phyloP scores from a whole-genome alignment of 2,113 vertebrate genomes.

The Eurystomus gularis region DNA sequence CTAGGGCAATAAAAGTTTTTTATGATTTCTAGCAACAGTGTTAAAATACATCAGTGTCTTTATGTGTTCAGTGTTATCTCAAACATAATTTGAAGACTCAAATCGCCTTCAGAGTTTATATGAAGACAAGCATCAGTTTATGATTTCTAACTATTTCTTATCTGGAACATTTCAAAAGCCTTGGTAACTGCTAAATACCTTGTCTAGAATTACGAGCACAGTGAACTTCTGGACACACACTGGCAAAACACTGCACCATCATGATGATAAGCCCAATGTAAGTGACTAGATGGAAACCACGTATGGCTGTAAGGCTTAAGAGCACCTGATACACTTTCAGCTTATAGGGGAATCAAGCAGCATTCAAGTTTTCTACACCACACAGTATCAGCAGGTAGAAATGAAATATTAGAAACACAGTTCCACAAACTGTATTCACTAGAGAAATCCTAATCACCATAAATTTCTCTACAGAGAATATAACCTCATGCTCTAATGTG shows the following conservation, averaged over 20 bases:
- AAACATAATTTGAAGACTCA: slow-evolving; percentile 58
- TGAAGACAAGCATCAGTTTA: slow-evolving; percentile 20
- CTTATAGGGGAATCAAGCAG: background rate
- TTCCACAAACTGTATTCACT: background rate
- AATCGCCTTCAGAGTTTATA: slow-evolving; percentile 30
- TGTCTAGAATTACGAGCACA: background rate
- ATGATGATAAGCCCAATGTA: background rate
- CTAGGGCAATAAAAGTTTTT: slow-evolving; percentile 33
- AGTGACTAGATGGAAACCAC: background rate
- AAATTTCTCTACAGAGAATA: background rate
- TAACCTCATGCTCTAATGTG: background rate
- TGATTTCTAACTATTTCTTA: slow-evolving; percentile 6
- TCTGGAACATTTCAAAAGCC: background rate
- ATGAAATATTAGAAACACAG: background rate
- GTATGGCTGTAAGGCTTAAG: background rate
- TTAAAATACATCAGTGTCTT: slow-evolving; percentile 39
- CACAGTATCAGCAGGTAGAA: background rate
- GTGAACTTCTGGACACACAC: background rate
- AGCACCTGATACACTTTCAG: background rate
- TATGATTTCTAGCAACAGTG: slow-evolving; percentile 41
- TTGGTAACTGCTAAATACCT: background rate
- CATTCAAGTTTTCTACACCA: background rate
- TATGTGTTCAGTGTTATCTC: slow-evolving; percentile 8
- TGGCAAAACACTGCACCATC: background rate
- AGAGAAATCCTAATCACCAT: background rate